Conservation (phyloP, 2,888 invertebrate genomes). For the Drosophila mayaguana region DNA sequence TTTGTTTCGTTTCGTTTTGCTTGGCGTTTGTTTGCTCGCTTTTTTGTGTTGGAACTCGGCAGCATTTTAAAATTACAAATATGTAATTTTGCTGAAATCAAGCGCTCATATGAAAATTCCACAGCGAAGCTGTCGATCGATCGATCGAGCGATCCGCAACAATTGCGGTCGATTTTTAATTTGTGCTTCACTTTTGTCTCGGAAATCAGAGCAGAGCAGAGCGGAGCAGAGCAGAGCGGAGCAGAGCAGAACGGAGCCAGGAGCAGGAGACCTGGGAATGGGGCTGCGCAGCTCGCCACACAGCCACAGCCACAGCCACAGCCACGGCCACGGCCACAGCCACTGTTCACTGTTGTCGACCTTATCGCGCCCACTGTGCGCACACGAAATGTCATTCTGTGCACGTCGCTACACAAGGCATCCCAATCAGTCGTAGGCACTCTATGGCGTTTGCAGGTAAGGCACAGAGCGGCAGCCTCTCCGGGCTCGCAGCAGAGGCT, state of each 20-base stretch:
- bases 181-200: constrained; percentile 65
- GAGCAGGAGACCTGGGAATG: constrained; percentile 26
- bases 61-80: constrained; percentile 80
- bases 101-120: constrained; percentile 80
- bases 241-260: constrained; percentile 28
- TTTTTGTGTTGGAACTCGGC: constrained; percentile 30
- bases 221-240: constrained; percentile 20
- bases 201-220: constrained; percentile 65
- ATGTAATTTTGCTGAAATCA: constrained; percentile 80
- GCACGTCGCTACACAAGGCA: constrained; percentile 80
- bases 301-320: not conserved
- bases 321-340: not conserved
- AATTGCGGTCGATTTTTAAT: constrained; percentile 72
- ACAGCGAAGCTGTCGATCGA: constrained; percentile 55
- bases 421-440: constrained; percentile 81
- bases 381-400: constrained; percentile 79
- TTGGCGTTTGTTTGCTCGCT: constrained; percentile 17
- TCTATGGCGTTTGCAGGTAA: constrained; percentile 72
- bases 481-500: constrained; percentile 26
- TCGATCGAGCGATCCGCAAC: constrained; percentile 38
- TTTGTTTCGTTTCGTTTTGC: constrained; percentile 39
- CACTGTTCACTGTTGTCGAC: constrained; percentile 45
- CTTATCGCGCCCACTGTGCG: constrained; percentile 80
- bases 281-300: not conserved
- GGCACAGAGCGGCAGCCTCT: constrained; percentile 53